Base-by-base conservation (phyloP, 1,140 invertebrate genomes). In the Bombus picipes region DNA sequence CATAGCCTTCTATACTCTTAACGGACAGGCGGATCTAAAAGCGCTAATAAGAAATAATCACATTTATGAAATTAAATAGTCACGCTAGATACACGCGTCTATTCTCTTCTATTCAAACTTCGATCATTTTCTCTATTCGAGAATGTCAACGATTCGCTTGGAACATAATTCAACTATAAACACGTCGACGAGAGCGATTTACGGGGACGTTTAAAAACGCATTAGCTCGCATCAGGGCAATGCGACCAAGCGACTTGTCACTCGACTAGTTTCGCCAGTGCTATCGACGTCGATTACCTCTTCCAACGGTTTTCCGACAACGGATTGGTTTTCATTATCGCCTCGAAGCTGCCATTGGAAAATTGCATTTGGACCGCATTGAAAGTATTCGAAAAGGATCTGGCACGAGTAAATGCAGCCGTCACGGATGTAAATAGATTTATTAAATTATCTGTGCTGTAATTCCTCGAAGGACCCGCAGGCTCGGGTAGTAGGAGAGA, bases 371-470 rank as follows among this genome's bases (percentile, higher is more conserved):
- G 4, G 12, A 5, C 68, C 10, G 8, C 43, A 15, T 18, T 3
- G 59, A 13, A 28, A 12, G 25, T 41, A 62, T 47, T 4, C 8
- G 5, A 22, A 10, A 66, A 15, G 32, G 1, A 32, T 10, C 10
- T 28, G 47, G 13, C 32, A 4, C 32, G n/a, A 53, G 13, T 32
- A 68, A 53, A 76, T 41, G 47, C 47, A 53, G 18, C 47, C 18
- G 47, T 53, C 47, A 68, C 34, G 25, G 15, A 57, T 2, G 47
- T 53, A 72, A 74, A 74, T 74, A 74, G 34, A 68, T 41, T 76
- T 39, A 78, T 83, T 70, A n/a, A 47, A 74, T 85, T 53, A 73
- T 53, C 59, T 12, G 47, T 6, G 47, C 1, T 71, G 62, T 72
- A 57, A 73, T 47, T 83, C n/a, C 10, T n/a, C 18, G 70, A 34